Base-by-base conservation (phyloP, 35 echinoderm and acorn worm genomes). In the Heliocidaris tuberculata region DNA sequence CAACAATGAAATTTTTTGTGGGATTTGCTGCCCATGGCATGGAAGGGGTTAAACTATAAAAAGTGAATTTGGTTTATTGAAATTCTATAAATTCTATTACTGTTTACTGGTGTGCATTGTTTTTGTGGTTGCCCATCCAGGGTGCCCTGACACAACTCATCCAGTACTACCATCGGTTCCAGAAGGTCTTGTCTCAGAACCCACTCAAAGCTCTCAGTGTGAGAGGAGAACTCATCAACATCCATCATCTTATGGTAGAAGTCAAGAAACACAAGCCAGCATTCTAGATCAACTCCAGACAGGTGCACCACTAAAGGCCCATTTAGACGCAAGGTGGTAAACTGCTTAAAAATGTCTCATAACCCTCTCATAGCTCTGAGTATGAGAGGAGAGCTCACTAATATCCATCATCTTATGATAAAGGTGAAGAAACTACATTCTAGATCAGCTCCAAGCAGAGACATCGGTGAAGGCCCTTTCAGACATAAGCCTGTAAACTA, bases 391-490 rank as follows among this genome's bases (percentile, higher is more conserved):
- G 97, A 99, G 31, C 98, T 99, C 95, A 99, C 97, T 47, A 99
- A 99, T 95, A 99, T 99, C 90, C 98, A 99, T 95, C 98, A 99
- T 61, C 92, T 99, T 13, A 99, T 99, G 98, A 97, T 99, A 17
- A 97, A 99, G 59, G 98, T 99, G 12, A 99, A 99, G 96, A 99
- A 99, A 88, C 97, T 7, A 96, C 95, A 27, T 97, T 99, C 31
- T 99, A 70, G 60, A 27, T 70, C 60, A 70, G 60, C 60, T 70
- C 2, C 17, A 70, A 24, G 6, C 24, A 21, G 15, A 70, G 27
- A 24, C 27, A 70, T 16, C 21, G 1, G 6, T 42, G 3, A 42
- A 42, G 35, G 35, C 35, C 35, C 35, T 42, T 42, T 42, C 35
- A 42, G 35, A 42, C 35, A 42, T 42, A 42, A 42, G 35, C 35